Base-by-base conservation (phyloP, 2,888 invertebrate genomes). In the Eledona agricola region DNA sequence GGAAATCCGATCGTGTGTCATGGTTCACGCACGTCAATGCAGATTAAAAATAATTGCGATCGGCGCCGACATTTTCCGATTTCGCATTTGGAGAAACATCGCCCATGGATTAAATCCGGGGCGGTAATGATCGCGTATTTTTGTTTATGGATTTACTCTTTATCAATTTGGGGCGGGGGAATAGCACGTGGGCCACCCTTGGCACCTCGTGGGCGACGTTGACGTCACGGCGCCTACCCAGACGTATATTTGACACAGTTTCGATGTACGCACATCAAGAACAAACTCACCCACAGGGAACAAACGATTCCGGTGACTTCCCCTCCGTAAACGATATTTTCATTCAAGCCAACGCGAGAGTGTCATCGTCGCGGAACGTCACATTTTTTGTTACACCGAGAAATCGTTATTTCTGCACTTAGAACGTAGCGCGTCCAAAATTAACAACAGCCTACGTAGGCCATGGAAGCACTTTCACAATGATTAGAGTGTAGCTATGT, bases 171-270 rank as follows among this genome's bases (percentile, higher is more conserved):
- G 20, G n/a, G 19, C 15, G 31, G 20, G 29, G 23, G 45, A 38
- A 40, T 29, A 34, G 26, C 26, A 34, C 26, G 26, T 47, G 47
- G 29, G 37, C 47, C 29, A 50, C 49, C 40, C 38, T 26, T 22
- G 45, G 20, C 6, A 12, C 22, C 5, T 32, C 23, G 54, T 54
- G 23, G 54, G 54, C 49, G 54, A 35, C 49, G 40, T 49, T 49
- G 37, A 54, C 54, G 54, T 54, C 61, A 59, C 54, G 56, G 61
- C 59, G 57, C 55, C 57, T 57, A 58, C 54, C 51, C 53, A 47
- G 50, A 58, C 57, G 49, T 55, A 54, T 46, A 50, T 51, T 35
- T 51, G 51, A 51, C 51, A 51, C 35, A 51, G 34, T 51, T 51
- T 51, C 43, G 20, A 43, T 43, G 32, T 50, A 50, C 49, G 49